These are phyloP conservation scores for Ptilorrhoa leucosticta DNA, from an alignment of 2,113 vertebrate genomes.

Conservation along the genomic window DNA sequence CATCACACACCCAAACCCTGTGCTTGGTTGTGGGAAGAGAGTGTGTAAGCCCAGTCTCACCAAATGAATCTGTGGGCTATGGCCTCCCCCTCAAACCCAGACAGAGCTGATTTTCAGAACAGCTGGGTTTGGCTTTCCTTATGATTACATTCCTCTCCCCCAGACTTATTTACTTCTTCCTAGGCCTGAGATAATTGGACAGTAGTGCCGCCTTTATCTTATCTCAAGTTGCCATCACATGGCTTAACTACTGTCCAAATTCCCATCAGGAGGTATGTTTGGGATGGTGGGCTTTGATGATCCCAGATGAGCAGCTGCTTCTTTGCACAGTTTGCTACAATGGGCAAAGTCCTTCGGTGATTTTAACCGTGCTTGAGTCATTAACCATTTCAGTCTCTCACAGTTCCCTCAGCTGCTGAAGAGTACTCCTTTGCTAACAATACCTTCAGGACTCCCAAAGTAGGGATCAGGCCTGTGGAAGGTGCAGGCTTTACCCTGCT, in stretches of 20 bases:
- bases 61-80: background rate
- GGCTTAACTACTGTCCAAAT: background rate
- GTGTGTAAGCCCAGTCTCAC: background rate
- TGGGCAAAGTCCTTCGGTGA: background rate
- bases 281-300: background rate
- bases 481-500: background rate
- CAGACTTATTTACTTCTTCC: background rate
- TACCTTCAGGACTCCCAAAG: background rate
- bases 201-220: background rate
- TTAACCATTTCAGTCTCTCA: background rate
- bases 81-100: background rate
- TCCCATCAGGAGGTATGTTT: background rate
- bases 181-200: background rate
- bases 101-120: background rate
- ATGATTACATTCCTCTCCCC: background rate
- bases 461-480: background rate
- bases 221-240: accelerated
- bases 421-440: background rate
- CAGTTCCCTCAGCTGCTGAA: background rate
- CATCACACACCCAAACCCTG: background rate
- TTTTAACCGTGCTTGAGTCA: background rate
- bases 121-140: background rate
- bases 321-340: background rate
- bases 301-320: background rate
- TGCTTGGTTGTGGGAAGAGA: background rate